phyloP scores from a whole-genome alignment of 1,140 invertebrate species.

The Maconellicoccus hirsutus region DNA sequence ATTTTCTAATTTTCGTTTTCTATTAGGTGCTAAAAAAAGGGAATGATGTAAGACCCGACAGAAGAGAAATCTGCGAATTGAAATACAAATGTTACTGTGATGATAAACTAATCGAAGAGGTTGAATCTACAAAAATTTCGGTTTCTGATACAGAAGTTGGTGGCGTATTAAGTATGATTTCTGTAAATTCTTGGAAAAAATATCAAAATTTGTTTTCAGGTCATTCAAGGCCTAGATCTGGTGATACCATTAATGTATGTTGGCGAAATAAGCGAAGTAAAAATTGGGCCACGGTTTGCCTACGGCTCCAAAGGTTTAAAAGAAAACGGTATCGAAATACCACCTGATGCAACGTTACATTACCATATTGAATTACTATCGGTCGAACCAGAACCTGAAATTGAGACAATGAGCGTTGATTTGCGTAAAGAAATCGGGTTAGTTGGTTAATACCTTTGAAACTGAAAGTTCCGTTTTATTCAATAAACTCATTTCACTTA shows the following conservation, averaged over 20 bases:
- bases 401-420: conserved; percentile 44
- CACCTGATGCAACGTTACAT: conserved; percentile 45
- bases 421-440: conserved; percentile 55
- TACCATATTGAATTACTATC: conserved; percentile 57
- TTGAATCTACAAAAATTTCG: not conserved
- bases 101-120: not conserved
- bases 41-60: not conserved
- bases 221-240: conserved; percentile 69
- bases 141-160: not conserved
- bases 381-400: conserved; percentile 47
- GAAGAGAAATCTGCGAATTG: not conserved
- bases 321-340: conserved; percentile 45
- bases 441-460: conserved; percentile 27
- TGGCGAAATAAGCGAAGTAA: conserved; percentile 57
- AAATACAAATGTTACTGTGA: not conserved
- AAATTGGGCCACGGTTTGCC: conserved; percentile 59
- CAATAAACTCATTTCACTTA: not conserved
- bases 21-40: not conserved
- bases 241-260: conserved; percentile 69
- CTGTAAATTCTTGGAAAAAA: not conserved
- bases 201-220: conserved; percentile 32
- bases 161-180: not conserved
- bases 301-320: conserved; percentile 53
- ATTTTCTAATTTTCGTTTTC: not conserved
- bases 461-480: too few species aligned